phyloP scores from a whole-genome alignment of 1,140 invertebrate genomes.

The Trachelipus rathkii region DNA sequence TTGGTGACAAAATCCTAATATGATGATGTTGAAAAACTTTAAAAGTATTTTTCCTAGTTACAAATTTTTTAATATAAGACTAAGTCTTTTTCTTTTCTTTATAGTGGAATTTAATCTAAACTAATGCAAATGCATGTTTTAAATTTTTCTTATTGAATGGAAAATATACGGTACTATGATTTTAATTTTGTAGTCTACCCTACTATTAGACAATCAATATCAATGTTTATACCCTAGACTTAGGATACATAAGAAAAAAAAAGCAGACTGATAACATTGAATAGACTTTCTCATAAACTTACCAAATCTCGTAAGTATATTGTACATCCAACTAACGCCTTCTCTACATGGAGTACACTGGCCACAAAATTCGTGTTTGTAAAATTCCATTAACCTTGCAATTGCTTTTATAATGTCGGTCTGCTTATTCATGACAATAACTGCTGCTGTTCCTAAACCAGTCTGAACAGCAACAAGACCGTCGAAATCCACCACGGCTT shows the following conservation, averaged over 20 bases:
- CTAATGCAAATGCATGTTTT: too few species aligned
- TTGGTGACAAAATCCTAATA: too few species aligned
- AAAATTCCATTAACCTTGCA: conserved; percentile 91
- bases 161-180: too few species aligned
- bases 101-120: too few species aligned
- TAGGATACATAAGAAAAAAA: conserved; percentile 32
- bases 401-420: conserved; percentile 97
- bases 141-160: too few species aligned
- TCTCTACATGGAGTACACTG: conserved; percentile 98
- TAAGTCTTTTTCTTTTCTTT: too few species aligned
- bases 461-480: conserved; percentile 88
- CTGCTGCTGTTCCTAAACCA: conserved; percentile 91
- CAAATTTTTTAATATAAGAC: too few species aligned
- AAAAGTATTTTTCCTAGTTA: too few species aligned
- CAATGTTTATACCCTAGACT: conserved; percentile 23
- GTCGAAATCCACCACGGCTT: conserved; percentile 97
- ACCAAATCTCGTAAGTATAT: conserved; percentile 68
- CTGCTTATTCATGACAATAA: conserved; percentile 99
- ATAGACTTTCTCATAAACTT: conserved; percentile 26
- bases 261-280: not conserved
- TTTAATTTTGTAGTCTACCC: too few species aligned
- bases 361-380: conserved; percentile 99
- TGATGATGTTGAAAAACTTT: too few species aligned
- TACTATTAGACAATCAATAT: not conserved
- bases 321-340: conserved; percentile 97